Percentiles rank a stretch among this genome's conserved stretches.
Evolutionary conservation across 2,113 vertebrate species (phyloP).

Genomic region (Pholis gunnellus): DNA sequence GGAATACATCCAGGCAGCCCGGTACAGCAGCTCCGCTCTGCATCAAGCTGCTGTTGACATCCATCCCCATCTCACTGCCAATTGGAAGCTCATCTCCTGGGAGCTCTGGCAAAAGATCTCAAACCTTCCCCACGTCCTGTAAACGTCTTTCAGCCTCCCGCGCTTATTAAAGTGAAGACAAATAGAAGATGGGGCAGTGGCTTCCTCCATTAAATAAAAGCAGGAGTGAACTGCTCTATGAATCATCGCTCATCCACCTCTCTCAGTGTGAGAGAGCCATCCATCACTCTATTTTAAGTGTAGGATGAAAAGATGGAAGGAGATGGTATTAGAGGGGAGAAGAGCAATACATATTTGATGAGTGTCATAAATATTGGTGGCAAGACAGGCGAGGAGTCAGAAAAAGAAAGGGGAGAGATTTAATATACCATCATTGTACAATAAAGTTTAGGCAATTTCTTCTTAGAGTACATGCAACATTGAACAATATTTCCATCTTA

Average conservation of each 20-base stretch:
- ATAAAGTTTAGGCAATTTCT: constrained; percentile 15
- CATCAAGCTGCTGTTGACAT: constrained; percentile 21
- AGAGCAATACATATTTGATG: constrained; percentile 74
- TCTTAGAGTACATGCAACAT: background rate
- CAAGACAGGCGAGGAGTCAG: constrained; percentile 25
- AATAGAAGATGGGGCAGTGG: constrained; percentile 25
- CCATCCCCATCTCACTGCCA: constrained; percentile 38
- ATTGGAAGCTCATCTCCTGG: constrained; percentile 34
- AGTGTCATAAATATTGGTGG: constrained; percentile 55
- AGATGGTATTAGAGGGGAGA: constrained; percentile 30
- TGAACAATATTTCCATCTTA: background rate
- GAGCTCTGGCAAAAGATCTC: constrained; percentile 38
- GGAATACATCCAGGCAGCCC: background rate
- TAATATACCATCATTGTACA: constrained; percentile 13
- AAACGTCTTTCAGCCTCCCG: constrained; percentile 26
- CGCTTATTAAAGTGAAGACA: constrained; percentile 23
- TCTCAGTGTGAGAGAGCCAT: constrained; percentile 15
- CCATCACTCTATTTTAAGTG: constrained; percentile 49
- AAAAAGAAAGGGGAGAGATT: constrained; percentile 41
- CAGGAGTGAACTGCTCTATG: constrained; percentile 42
- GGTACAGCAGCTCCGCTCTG: constrained; percentile 8
- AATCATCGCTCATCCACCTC: constrained; percentile 46
- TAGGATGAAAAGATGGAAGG: constrained; percentile 35
- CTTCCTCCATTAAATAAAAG: constrained; percentile 53
- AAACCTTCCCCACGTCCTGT: constrained; percentile 22